Percentiles rank a stretch among this genome's conserved stretches.
Evolutionary conservation across 1,140 invertebrate species (phyloP).

Genomic region (Teleogryllus occipitalis): DNA sequence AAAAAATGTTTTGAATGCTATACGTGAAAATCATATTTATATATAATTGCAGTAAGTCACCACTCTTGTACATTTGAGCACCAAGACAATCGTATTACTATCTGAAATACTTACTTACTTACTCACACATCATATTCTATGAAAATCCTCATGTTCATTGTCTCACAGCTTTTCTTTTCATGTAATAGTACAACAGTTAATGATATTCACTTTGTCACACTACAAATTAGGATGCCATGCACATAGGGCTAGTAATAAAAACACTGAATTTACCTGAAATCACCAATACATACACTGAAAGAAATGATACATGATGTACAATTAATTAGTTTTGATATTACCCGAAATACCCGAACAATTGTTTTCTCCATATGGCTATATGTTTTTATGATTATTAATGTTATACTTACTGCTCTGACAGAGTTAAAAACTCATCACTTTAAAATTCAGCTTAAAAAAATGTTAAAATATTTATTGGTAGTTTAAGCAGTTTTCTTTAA

Average conservation of each 20-base stretch:
- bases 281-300: not conserved
- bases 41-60: not conserved
- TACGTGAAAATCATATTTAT: not conserved
- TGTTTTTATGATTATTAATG: not conserved
- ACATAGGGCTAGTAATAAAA: not conserved
- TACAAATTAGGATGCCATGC: not conserved
- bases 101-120: not conserved
- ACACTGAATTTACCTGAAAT: not conserved
- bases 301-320: slow-evolving; percentile 1
- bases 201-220: not conserved
- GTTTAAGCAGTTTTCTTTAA: too few relatives aligned
- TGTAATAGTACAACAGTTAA: not conserved
- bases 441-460: too few relatives aligned
- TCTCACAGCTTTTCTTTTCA: not conserved
- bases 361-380: not conserved
- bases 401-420: not conserved
- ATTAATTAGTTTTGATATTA: not conserved
- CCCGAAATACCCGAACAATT: slow-evolving; percentile 3
- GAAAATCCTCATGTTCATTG: not conserved
- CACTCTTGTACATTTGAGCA: not conserved
- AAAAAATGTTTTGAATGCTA: not conserved
- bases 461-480: too few relatives aligned
- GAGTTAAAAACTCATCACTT: not conserved
- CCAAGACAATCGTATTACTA: not conserved
- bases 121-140: not conserved